These are phyloP conservation scores for Trilocha varians DNA, from an alignment of 2,888 invertebrate species.

Conservation along the genomic window DNA sequence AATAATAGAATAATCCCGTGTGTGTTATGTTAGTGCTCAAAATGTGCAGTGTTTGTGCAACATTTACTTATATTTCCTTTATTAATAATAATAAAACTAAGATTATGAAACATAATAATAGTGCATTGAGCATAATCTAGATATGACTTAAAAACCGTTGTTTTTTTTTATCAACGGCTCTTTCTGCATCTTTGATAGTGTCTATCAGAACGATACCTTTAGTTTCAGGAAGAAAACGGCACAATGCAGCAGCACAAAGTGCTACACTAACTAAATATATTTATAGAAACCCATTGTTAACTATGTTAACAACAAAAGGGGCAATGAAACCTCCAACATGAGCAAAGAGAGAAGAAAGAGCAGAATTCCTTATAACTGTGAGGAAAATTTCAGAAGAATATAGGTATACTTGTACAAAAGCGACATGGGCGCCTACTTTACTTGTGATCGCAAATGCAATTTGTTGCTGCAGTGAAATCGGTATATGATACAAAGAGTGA, in stretches of 20 bases:
- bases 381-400: slow-evolving; percentile 87
- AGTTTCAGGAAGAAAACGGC: slow-evolving; percentile 54
- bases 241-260: slow-evolving; percentile 42
- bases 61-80: too few species aligned
- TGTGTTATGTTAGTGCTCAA: too few species aligned
- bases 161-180: background rate
- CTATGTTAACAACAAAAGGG: slow-evolving; percentile 76
- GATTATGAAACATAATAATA: too few species aligned
- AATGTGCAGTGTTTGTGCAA: too few species aligned
- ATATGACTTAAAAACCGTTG: background rate
- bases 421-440: slow-evolving; percentile 80
- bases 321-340: slow-evolving; percentile 79
- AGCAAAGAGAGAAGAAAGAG: slow-evolving; percentile 80
- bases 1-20: too few species aligned
- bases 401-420: slow-evolving; percentile 78
- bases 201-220: slow-evolving; percentile 49
- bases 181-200: slow-evolving; percentile 48
- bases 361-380: slow-evolving; percentile 84
- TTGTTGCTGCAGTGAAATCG: slow-evolving; percentile 53
- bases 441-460: slow-evolving; percentile 81
- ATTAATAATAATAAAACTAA: too few species aligned
- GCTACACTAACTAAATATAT: slow-evolving; percentile 46
- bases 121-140: background rate
- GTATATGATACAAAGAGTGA: too few species aligned
- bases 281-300: slow-evolving; percentile 50